phyloP scores from a whole-genome alignment of 1,140 invertebrate genomes.

The Drosophila santomea region DNA sequence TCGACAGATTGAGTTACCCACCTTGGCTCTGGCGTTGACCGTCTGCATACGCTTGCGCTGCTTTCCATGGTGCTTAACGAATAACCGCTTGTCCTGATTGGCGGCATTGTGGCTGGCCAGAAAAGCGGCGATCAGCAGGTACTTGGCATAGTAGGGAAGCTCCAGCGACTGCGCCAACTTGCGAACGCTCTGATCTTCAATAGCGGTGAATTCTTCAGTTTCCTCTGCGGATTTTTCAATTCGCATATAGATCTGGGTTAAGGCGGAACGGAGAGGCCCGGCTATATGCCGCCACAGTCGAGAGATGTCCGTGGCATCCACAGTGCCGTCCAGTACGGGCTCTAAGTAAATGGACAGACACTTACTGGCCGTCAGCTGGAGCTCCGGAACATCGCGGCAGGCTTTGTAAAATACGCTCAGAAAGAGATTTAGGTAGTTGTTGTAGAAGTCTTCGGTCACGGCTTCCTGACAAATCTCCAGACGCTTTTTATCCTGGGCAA shows the following conservation, averaged over 20 bases:
- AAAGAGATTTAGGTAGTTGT: constrained; percentile 92
- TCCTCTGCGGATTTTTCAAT: constrained; percentile 84
- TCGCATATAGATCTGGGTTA: constrained; percentile 92
- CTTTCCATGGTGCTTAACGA: constrained; percentile 90
- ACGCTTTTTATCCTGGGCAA: constrained; percentile 9
- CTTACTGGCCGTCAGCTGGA: constrained; percentile 89
- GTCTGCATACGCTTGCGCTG: constrained; percentile 87
- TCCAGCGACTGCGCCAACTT: constrained; percentile 88
- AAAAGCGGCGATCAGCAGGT: constrained; percentile 94
- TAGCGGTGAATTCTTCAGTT: neutral
- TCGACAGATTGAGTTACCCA: constrained; percentile 7
- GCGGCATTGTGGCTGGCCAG: constrained; percentile 95
- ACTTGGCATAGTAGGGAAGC: constrained; percentile 95
- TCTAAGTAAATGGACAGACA: constrained; percentile 91
- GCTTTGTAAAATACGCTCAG: constrained; percentile 92
- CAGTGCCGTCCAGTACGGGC: constrained; percentile 88
- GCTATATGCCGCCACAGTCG: constrained; percentile 92
- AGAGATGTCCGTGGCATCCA: constrained; percentile 87
- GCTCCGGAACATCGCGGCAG: constrained; percentile 92
- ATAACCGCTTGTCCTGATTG: constrained; percentile 93
- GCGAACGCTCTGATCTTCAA: constrained; percentile 70
- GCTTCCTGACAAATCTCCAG: constrained; percentile 46
- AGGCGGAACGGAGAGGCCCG: constrained; percentile 89
- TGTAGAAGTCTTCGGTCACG: constrained; percentile 88
- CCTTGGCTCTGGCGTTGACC: constrained; percentile 86